These are phyloP conservation scores for Struthidea cinerea DNA, from an alignment of 2,113 vertebrate genomes.

Conservation along the genomic window DNA sequence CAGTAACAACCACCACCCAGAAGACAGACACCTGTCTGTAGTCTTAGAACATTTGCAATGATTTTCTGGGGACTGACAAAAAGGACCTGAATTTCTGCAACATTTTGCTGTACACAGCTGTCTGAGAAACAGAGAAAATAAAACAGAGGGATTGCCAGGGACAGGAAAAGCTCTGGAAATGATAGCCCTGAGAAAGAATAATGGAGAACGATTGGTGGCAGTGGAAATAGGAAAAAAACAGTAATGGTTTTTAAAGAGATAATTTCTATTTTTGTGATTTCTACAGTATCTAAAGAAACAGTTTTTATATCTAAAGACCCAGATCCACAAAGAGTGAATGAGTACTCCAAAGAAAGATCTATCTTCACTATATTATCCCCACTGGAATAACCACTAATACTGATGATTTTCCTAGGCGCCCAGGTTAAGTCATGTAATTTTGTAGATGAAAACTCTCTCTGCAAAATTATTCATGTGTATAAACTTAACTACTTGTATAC, in stretches of 20 bases:
- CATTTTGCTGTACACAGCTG: neutral
- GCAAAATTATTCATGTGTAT: neutral
- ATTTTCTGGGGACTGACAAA: neutral
- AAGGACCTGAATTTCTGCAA: neutral
- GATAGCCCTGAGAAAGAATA: neutral
- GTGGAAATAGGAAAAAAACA: neutral
- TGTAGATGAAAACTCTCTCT: neutral
- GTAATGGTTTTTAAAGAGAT: neutral
- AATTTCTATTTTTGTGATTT: neutral
- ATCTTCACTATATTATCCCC: neutral
- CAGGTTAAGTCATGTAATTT: neutral
- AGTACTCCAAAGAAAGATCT: neutral
- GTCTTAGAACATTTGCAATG: neutral
- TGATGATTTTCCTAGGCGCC: neutral
- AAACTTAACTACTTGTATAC: neutral
- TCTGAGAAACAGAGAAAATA: neutral
- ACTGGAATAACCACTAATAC: neutral
- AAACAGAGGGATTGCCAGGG: neutral
- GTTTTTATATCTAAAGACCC: neutral
- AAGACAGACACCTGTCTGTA: neutral
- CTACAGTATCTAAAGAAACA: neutral
- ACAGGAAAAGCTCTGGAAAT: constrained; percentile 14
- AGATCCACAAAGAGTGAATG: neutral
- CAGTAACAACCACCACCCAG: neutral
- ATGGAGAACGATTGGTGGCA: neutral